Base-by-base conservation (phyloP, 2,113 vertebrate species). In the Antigone vipio region DNA sequence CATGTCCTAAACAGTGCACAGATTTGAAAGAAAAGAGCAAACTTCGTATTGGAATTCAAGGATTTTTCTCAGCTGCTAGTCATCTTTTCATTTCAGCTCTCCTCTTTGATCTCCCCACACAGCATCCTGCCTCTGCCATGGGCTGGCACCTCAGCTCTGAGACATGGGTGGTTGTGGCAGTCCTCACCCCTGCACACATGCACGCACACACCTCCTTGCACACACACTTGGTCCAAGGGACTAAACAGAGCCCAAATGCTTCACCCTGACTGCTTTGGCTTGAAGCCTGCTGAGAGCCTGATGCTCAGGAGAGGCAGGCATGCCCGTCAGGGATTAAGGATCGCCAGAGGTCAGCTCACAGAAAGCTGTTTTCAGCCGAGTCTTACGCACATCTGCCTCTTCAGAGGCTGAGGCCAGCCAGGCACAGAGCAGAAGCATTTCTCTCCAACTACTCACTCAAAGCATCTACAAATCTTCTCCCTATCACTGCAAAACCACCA, bases 121-220 rank as follows among this genome's bases (percentile, higher is more conserved):
- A 68, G 21, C 79, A 74, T 50, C 38, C 85, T 95, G 38, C 56
- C 24, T 80, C 52, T 47, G 49, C 92, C 50, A 6, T 9, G 53
- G 53, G 40, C 80, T 84, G 62, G 68, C 64, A 72, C 59, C 63
- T 59, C 34, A 64, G 30, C 62, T 50, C 67, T 1, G 6, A 80
- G 32, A 3, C 71, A 30, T 0, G 1, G 32, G 32, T 30, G 38
- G 50, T 20, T 24, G 30, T 35, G 44, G 16, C 84, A 83, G 26
- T 1, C 13, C 81, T 69, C 47, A 60, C 30, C 75, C 56, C 26
- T 11, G 35, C 42, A 47, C 12, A 5, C 7, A 63, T 35, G 30
- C 9, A 68, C 4, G 0, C 7, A 18, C 4, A 3, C 7, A 1
- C 5, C 17, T 67, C 24, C 58, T 47, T 0, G 0, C 44, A 60